These are phyloP conservation scores for Elaphurus davidianus DNA, from an alignment of 2,113 vertebrate species.

Conservation along the genomic window DNA sequence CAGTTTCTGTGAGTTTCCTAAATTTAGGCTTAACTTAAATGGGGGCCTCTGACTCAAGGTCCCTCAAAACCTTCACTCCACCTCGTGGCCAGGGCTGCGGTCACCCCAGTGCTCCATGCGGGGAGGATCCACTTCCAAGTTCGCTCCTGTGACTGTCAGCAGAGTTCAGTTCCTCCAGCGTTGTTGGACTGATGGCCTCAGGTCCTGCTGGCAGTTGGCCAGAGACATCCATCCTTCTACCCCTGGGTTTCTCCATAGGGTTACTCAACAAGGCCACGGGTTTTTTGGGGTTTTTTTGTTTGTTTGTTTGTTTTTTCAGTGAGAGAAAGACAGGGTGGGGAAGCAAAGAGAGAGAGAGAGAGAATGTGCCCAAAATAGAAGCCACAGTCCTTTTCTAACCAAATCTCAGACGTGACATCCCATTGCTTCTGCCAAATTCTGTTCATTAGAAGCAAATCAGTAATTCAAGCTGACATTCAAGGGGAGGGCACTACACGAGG, in stretches of 20 bases:
- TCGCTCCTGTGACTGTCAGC: not conserved
- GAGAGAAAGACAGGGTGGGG: not conserved
- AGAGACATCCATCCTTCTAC: not conserved
- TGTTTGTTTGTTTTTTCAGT: not conserved
- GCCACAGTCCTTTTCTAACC: not conserved
- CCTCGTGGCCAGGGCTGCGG: not conserved
- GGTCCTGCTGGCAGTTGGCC: not conserved
- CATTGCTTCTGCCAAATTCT: not conserved
- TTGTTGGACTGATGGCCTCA: not conserved
- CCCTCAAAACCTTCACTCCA: not conserved
- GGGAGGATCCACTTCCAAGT: not conserved
- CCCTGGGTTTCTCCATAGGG: not conserved
- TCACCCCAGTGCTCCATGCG: too few relatives aligned
- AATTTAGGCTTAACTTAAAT: not conserved
- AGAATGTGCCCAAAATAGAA: not conserved
- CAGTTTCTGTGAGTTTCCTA: not conserved
- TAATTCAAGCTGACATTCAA: not conserved
- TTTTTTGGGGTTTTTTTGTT: not conserved
- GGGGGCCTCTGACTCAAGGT: not conserved
- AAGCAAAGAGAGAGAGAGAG: not conserved
- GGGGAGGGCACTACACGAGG: not conserved
- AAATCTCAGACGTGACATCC: not conserved
- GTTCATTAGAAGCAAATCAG: not conserved
- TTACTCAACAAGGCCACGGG: not conserved
- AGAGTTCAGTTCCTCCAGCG: not conserved